phyloP scores from a whole-genome alignment of 2,888 invertebrate species.

The Ctena decussata region DNA sequence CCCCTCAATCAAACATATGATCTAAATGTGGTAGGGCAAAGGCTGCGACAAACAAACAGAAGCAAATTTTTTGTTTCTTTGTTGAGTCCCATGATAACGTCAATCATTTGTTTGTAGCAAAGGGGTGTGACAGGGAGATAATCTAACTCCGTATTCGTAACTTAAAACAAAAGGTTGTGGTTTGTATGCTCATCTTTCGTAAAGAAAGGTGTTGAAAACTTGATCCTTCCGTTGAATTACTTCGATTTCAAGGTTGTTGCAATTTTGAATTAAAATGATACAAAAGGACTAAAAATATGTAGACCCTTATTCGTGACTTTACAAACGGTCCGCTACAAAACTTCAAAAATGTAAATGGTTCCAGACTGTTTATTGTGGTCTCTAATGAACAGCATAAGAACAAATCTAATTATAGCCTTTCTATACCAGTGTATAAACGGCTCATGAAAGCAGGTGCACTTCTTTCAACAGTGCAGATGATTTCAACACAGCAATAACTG shows the following conservation, averaged over 20 bases:
- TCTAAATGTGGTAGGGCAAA: background rate
- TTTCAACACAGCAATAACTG: background rate
- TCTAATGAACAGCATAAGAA: too few relatives aligned
- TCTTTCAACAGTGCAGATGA: background rate
- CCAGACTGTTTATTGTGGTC: too few relatives aligned
- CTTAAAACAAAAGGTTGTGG: slow-evolving; percentile 1
- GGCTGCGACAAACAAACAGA: background rate
- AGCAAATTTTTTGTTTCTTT: background rate
- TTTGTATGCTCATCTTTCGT: background rate
- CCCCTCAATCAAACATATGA: background rate
- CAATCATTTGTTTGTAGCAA: slow-evolving; percentile 22
- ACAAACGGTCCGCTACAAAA: too few relatives aligned
- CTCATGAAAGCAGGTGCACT: background rate
- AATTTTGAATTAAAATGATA: background rate
- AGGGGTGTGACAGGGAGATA: slow-evolving; percentile 33
- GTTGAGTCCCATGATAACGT: background rate
- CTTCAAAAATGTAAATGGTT: too few relatives aligned
- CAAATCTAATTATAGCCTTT: too few relatives aligned
- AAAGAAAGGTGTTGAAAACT: slow-evolving; percentile 4
- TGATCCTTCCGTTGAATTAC: background rate
- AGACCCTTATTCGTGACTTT: too few relatives aligned
- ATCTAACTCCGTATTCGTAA: slow-evolving; percentile 13
- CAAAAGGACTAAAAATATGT: too few relatives aligned
- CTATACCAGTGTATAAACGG: too few relatives aligned
- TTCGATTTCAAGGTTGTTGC: background rate